Conservation (phyloP, 1,140 invertebrate genomes). For the Globodera ellingtonae region DNA sequence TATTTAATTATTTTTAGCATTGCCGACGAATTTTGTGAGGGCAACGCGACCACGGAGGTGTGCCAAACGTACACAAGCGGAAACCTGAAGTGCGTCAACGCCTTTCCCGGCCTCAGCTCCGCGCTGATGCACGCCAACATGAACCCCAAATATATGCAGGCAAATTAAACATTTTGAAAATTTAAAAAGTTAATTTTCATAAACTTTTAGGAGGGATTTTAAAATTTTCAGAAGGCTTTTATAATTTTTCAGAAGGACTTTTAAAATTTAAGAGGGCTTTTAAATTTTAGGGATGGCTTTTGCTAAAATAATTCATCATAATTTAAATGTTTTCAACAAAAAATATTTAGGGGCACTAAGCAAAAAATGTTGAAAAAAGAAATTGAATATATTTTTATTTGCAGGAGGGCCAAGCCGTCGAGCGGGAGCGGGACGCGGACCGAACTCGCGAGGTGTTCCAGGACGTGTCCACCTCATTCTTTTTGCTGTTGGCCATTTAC, state of each 20-base stretch:
- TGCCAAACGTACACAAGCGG: slow-evolving; percentile 57
- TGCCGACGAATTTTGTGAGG: slow-evolving; percentile 54
- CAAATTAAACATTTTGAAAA: background rate
- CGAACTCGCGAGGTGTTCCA: slow-evolving; percentile 74
- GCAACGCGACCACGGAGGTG: slow-evolving; percentile 45
- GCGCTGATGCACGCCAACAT: slow-evolving; percentile 47
- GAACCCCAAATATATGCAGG: slow-evolving; percentile 51
- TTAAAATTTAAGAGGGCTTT: no score
- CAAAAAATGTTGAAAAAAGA: background rate
- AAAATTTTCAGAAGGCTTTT: no score
- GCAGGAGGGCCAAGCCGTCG: slow-evolving; percentile 47
- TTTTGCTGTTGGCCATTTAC: slow-evolving; percentile 95
- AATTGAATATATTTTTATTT: slow-evolving; percentile 4
- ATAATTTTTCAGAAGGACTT: no score
- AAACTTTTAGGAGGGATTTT: no score
- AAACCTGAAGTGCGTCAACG: slow-evolving; percentile 49
- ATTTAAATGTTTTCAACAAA: no score
- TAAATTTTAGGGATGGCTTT: no score
- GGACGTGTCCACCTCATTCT: slow-evolving; percentile 91
- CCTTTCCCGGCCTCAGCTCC: slow-evolving; percentile 50
- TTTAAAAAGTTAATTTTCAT: no score
- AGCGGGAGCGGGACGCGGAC: slow-evolving; percentile 46
- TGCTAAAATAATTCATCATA: no score
- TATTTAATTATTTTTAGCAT: slow-evolving; percentile 46
- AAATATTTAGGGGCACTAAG: background rate